Evolutionary conservation across 1,140 invertebrate species (phyloP).

Genomic region (Penaeus chinensis): DNA sequence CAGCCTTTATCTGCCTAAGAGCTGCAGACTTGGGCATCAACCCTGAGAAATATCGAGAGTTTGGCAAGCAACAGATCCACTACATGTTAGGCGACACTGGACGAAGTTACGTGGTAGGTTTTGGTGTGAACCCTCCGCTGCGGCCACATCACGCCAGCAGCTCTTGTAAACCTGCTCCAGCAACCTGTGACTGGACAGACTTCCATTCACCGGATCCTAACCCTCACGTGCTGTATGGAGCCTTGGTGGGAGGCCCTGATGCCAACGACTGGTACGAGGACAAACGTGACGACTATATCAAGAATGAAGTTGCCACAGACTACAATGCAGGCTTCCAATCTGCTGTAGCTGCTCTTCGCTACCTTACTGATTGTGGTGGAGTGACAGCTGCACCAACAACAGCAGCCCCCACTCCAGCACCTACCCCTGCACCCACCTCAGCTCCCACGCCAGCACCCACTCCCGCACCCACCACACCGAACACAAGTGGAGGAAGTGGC

Average conservation of each 20-base stretch:
- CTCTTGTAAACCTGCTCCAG: neutral
- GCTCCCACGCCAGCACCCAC: no score
- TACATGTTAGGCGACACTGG: no score
- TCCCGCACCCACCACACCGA: no score
- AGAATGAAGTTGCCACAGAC: conserved; percentile 69
- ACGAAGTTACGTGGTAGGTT: no score
- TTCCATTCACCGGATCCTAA: conserved; percentile 14
- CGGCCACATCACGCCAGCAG: neutral
- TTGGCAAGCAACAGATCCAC: no score
- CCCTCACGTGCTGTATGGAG: conserved; percentile 67
- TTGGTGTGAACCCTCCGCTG: neutral
- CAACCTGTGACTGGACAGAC: no score
- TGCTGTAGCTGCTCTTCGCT: conserved; percentile 12
- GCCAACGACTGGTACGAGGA: conserved; percentile 67
- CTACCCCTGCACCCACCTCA: no score
- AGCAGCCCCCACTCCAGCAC: no score
- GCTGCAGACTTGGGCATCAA: no score
- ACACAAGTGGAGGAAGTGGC: no score
- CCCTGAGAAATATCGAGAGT: no score
- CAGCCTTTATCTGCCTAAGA: neutral
- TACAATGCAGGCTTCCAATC: conserved; percentile 69
- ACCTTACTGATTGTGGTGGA: neutral
- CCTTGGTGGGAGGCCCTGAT: conserved; percentile 69
- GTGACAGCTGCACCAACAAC: no score
- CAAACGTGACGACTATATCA: conserved; percentile 66